These are phyloP conservation scores for Chaetorhynchus papuensis DNA, from an alignment of 2,113 vertebrate genomes.

Conservation along the genomic window DNA sequence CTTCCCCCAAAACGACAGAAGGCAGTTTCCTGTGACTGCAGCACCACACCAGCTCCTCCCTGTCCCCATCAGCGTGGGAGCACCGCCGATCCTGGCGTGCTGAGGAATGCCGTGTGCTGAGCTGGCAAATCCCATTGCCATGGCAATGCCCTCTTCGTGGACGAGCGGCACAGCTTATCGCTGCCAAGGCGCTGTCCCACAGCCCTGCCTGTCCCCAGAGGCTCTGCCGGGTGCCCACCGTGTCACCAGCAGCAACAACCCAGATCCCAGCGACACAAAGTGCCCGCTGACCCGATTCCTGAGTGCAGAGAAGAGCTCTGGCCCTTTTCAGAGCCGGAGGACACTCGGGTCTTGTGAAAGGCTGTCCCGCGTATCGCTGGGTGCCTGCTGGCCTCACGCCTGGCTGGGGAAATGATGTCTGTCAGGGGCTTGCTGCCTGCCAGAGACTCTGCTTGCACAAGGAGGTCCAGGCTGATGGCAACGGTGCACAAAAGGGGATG, in stretches of 20 bases:
- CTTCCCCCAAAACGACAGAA: not conserved
- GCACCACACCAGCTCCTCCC: not conserved
- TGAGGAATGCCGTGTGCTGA: not conserved
- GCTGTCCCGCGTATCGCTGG: not conserved
- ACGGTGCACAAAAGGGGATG: not conserved
- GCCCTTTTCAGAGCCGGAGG: not conserved
- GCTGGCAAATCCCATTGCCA: not conserved
- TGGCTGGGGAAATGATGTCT: not conserved
- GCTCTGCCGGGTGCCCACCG: not conserved
- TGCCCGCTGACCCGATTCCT: not conserved
- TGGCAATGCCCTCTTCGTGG: not conserved
- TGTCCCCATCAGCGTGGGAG: not conserved
- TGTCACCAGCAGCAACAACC: not conserved
- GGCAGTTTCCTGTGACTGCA: not conserved
- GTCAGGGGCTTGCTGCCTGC: not conserved
- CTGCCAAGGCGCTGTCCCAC: not conserved
- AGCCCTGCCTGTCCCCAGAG: not conserved
- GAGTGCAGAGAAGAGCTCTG: not conserved
- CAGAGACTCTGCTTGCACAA: not conserved
- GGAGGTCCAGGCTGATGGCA: not conserved
- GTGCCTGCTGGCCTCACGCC: not conserved
- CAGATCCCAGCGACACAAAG: not conserved
- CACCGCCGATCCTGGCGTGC: rapidly evolving
- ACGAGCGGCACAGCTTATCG: not conserved
- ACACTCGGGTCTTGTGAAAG: not conserved